Evolutionary conservation across 2,113 vertebrate species (phyloP).

Genomic region (Chaenogobius annularis): DNA sequence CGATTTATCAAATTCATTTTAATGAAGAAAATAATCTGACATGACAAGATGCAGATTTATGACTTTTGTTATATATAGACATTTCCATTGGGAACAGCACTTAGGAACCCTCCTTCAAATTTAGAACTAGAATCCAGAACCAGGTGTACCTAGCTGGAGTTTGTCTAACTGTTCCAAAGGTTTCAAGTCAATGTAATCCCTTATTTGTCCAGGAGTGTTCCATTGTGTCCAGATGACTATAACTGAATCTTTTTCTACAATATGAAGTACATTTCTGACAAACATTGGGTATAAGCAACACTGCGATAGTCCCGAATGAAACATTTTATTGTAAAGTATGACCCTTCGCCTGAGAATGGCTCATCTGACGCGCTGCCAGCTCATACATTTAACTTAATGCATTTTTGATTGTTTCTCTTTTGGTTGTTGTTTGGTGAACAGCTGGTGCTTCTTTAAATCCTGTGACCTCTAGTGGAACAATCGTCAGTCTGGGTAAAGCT

Average conservation of each 20-base stretch:
- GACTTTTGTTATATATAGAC: background rate
- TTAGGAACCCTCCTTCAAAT: background rate
- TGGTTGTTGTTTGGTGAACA: conserved; percentile 61
- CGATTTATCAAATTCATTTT: background rate
- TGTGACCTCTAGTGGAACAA: conserved; percentile 69
- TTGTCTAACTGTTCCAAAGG: background rate
- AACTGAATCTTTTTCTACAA: no score
- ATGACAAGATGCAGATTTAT: no score
- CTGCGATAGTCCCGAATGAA: background rate
- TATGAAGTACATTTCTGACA: background rate
- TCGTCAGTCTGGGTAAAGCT: conserved; percentile 59
- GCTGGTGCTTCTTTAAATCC: conserved; percentile 65
- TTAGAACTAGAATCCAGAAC: background rate
- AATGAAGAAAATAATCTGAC: background rate
- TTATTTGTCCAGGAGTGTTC: no score
- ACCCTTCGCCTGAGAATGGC: conserved; percentile 31
- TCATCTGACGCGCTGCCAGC: conserved; percentile 44
- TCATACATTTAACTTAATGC: conserved; percentile 52
- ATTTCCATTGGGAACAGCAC: no score
- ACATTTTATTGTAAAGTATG: background rate
- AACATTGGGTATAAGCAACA: background rate
- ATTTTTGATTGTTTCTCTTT: conserved; percentile 60
- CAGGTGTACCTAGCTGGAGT: background rate
- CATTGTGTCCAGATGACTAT: no score
- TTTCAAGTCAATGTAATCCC: background rate